Base-by-base conservation (phyloP, 2,113 vertebrate species). In the Excalfactoria chinensis region DNA sequence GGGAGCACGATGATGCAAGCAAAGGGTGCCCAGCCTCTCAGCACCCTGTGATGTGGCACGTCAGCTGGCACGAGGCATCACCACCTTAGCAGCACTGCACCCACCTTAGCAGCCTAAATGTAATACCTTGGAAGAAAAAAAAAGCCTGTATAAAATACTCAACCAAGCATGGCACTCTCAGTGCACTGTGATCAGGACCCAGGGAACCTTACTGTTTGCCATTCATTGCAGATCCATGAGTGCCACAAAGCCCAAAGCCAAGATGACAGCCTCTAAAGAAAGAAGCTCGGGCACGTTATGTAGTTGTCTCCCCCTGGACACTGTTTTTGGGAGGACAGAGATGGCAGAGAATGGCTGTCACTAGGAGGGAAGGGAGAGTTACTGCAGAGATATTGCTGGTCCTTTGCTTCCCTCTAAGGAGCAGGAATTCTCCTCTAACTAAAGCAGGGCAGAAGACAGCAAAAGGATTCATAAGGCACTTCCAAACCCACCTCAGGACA, bases 1-100 rank as follows among this genome's bases (percentile, higher is more conserved):
- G 55, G 51, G 34, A 78, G 28, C 23, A 30, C 0, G 0, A 56
- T 11, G 88, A 60, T 0, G 0, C 26, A 13, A 71, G 32, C 28
- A 13, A 34, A 48, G 32, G 21, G 62, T 48, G 12, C 66, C 16
- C 14, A 26, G 66, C n/a, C 41, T 19, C 49, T 49, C 37, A 0
- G 1, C 32, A 43, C 30, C 28, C 66, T 9, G 44, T 10, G 8
- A 34, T 4, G 44, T 7, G 15, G 22, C 66, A 48, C 32, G 3
- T 49, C 48, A 23, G 48, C 48, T 49, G 82, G 85, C 88, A 89
- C 78, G 48, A 78, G 88, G 67, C 67, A 82, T 17, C 56, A 59
- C 13, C 9, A 2, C 0, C 0, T 9, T 84, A 70, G 75, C 90
- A 94, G 62, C 58, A 30, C n/a, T 56, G 78, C 58, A 64, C 40